Base-by-base conservation (phyloP, 2,797 vertebrate genomes). In the Myotis vivesi region DNA sequence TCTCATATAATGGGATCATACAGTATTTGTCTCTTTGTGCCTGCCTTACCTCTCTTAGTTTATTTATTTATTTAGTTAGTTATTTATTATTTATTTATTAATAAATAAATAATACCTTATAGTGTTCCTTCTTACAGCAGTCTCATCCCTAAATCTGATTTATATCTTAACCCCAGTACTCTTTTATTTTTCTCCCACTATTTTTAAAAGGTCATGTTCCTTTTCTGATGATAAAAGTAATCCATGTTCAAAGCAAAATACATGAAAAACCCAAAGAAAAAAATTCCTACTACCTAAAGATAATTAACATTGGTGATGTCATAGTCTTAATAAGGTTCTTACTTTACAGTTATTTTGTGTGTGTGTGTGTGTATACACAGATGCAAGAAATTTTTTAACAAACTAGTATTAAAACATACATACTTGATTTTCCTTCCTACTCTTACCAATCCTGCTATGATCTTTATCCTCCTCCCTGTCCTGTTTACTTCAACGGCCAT, bases 201-300 rank as follows among this genome's bases (percentile, higher is more conserved):
- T 49, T 77, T 83, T n/a, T 62, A 68, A 81, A 84, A 82, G 59
- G 13, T 68, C 9, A 68, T 23, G 23, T 6, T 71, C 49, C 36
- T 79, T 86, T 92, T 84, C 44, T 41, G 38, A 84, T 84, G 57
- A 55, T 36, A 84, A 91, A 92, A 87, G 49, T 46, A 93, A 94
- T 87, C 85, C 10, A 20, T 6, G 3, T 77, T 83, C 76, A 96
- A 94, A 94, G 76, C 28, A 90, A 89, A 94, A 90, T 46, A 46
- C 44, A 41, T 86, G 51, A 75, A 86, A 49, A 92, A 41, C 8
- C 44, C 20, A 55, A n/a, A 81, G 23, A 55, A 87, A 86, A 51
- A 90, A 51, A 89, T 64, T 62, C 53, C 59, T 64, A 75, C 30
- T 22, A 75, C 15, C 57, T n/a, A 76, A 75, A 79, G 46, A 62